Percentiles rank a stretch among this genome's conserved stretches.
phyloP scores from a whole-genome alignment of 1,140 invertebrate genomes.

The Meloidogyne floridensis region DNA sequence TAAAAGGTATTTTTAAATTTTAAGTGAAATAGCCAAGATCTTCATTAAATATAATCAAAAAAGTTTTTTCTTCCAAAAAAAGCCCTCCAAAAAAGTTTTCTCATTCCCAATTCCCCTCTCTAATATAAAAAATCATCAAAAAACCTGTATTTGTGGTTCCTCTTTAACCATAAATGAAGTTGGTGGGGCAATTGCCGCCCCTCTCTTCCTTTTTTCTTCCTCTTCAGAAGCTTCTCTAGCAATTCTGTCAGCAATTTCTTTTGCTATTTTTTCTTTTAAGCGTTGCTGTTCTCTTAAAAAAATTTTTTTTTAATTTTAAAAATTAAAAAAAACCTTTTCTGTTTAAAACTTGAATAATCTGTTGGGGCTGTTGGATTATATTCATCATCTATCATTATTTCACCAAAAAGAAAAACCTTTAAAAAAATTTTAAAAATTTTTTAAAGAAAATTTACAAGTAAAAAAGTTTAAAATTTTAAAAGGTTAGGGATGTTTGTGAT shows the following conservation, averaged over 20 bases:
- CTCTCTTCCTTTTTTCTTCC: slow-evolving; percentile 50
- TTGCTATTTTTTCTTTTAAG: slow-evolving; percentile 53
- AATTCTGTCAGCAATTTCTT: slow-evolving; percentile 57
- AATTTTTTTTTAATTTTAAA: background rate
- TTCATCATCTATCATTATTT: slow-evolving; percentile 58
- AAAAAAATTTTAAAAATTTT: slow-evolving; percentile 12
- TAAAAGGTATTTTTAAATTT: too few species aligned
- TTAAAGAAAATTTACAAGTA: background rate
- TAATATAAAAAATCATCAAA: too few species aligned
- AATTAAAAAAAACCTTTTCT: slow-evolving; percentile 45
- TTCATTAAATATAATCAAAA: too few species aligned
- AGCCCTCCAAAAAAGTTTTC: too few species aligned
- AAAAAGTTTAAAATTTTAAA: too few species aligned
- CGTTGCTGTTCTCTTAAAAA: slow-evolving; percentile 48
- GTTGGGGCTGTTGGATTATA: slow-evolving; percentile 62
- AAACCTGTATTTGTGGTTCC: background rate
- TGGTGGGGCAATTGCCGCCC: slow-evolving; percentile 62
- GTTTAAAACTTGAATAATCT: slow-evolving; percentile 56
- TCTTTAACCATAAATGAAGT: slow-evolving; percentile 39
- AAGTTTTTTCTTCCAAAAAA: too few species aligned
- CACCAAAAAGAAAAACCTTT: slow-evolving; percentile 60
- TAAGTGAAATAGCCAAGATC: too few species aligned
- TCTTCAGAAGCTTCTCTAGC: slow-evolving; percentile 57
- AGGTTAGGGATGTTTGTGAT: too few species aligned
- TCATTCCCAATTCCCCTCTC: too few species aligned